Evolutionary conservation across 30 jellyfish, hydroid and myxozoan species (phyloP).

Genomic region (Chrysaora quinquecirrha): DNA sequence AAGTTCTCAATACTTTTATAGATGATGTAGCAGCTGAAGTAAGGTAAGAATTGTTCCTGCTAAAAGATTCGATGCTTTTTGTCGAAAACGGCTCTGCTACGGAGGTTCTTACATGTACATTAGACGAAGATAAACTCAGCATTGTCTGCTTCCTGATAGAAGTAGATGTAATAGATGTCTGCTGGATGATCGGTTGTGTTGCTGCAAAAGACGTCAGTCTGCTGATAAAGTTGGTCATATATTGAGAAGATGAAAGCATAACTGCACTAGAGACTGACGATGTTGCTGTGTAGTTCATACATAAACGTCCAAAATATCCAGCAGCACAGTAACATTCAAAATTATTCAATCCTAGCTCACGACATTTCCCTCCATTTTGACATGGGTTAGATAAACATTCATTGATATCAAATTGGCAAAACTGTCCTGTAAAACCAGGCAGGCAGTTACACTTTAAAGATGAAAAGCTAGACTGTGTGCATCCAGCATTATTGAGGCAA

Average conservation of each 20-base stretch:
- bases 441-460: constrained; percentile 69
- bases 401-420: constrained; percentile 72
- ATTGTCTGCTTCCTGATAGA: no score
- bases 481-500: constrained; percentile 66
- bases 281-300: constrained; percentile 38
- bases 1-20: no score
- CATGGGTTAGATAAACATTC: constrained; percentile 81
- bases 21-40: no score
- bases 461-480: constrained; percentile 13
- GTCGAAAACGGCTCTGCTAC: no score
- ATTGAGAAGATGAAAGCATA: no score
- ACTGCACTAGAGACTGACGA: constrained; percentile 19
- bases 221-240: not conserved
- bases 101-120: no score
- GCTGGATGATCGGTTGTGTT: no score
- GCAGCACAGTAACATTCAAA: constrained; percentile 63
- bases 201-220: no score
- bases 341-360: constrained; percentile 39
- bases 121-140: no score
- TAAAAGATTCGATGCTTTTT: no score
- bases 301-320: constrained; percentile 60
- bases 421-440: constrained; percentile 83
- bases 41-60: no score
- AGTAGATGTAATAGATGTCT: no score
- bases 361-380: constrained; percentile 73